These are phyloP conservation scores for Thereva unica DNA, from an alignment of 2,888 invertebrate species.

Conservation along the genomic window DNA sequence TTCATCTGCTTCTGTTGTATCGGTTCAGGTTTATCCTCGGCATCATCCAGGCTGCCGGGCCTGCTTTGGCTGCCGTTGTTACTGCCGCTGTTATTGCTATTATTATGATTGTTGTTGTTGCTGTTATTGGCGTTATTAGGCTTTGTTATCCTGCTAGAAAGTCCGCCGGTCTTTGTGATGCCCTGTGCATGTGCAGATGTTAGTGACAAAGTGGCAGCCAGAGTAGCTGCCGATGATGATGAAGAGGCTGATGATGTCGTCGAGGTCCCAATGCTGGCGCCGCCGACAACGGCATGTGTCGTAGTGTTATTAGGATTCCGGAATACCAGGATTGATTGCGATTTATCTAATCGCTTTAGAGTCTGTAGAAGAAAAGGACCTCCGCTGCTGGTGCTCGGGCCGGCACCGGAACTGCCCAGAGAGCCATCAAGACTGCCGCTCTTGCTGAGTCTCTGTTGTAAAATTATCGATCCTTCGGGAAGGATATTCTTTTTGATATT, in stretches of 20 bases:
- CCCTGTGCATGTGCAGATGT: constrained; percentile 30
- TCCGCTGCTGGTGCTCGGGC: constrained; percentile 44
- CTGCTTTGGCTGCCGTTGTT: constrained; percentile 40
- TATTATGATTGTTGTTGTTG: constrained; percentile 46
- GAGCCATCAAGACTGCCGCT: constrained; percentile 38
- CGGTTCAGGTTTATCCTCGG: constrained; percentile 50
- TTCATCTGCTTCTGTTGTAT: constrained; percentile 50
- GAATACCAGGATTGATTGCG: constrained; percentile 57
- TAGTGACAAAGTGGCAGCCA: constrained; percentile 43
- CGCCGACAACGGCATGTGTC: constrained; percentile 32
- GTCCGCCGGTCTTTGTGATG: constrained; percentile 28
- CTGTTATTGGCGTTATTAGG: constrained; percentile 44
- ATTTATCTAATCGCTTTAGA: constrained; percentile 57
- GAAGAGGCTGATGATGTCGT: constrained; percentile 43
- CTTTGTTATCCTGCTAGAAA: constrained; percentile 39
- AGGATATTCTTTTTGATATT: constrained; percentile 42
- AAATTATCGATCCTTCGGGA: constrained; percentile 44
- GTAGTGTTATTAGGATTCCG: constrained; percentile 49
- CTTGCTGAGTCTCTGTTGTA: constrained; percentile 44
- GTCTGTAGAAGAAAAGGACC: constrained; percentile 57
- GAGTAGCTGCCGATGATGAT: constrained; percentile 40
- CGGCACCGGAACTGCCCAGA: constrained; percentile 46
- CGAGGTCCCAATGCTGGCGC: constrained; percentile 30
- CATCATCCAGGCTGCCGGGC: constrained; percentile 47
- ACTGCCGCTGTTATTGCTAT: constrained; percentile 40